Base-by-base conservation (phyloP, 2,113 vertebrate species). In the Stigmatopora argus region DNA sequence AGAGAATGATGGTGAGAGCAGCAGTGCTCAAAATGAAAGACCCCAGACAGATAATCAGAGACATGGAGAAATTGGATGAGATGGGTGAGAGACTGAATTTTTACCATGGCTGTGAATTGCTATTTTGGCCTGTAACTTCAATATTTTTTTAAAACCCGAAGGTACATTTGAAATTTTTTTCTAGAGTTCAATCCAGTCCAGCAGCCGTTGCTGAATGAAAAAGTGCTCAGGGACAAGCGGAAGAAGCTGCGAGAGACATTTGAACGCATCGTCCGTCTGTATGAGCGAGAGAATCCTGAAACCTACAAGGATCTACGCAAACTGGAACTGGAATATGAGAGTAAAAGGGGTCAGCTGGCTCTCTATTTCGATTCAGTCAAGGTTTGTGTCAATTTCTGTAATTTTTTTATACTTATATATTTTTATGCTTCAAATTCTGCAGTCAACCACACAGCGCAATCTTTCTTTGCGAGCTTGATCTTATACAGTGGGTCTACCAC, bases 11-110 rank as follows among this genome's bases (percentile, higher is more conserved):
- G 97, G 97, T 99, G 70, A 91, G 97, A 84, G 95, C 97, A 15
- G 97, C 97, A 0, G 97, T 99, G 66, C 86, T 99, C 61, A 99
- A 99, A 87, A 99, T 99, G 97, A 99, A 99, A 72, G 97, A 99
- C 83, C 97, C 97, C n/a, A 93, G 97, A 73, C 97, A 99, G 81
- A 99, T 99, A 83, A 97, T 99, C 85, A 89, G 91, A 71, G 97
- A 99, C 85, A 99, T 99, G 97, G 97, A 99, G 86, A 99, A 99
- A 84, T 83, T 99, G 77, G 97, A 99, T 90, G 96, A 99, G 79
- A 98, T 99, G 96, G 97, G 96, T 98, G 75, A 92, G 90, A 15
- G 2, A 18, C 23, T 11, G 23, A 19, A 49, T 66, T 3, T 69
- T 0, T 15, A 1, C 66, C 21, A 2, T 17, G 47, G 7, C 21